Base-by-base conservation (phyloP, 2,888 invertebrate genomes). In the Podotricha telesiphe region DNA sequence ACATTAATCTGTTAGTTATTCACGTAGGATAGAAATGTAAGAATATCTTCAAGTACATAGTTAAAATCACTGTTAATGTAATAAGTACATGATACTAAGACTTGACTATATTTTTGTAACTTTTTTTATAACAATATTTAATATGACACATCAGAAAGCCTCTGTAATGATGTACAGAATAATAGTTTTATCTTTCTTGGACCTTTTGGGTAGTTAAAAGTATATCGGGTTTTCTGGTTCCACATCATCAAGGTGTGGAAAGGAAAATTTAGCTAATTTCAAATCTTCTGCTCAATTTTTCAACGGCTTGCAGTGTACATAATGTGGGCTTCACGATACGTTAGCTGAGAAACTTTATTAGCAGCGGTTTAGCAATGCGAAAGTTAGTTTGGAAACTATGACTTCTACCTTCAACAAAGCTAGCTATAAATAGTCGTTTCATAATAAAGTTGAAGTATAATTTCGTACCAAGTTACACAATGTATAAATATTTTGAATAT, bases 341-440 rank as follows among this genome's bases (percentile, higher is more conserved):
- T 63, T 67, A 71, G 50, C 69, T 63, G 55, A 50, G 58, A 55
- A 71, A 71, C 64, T 69, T 58, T 45, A 63, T 50, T 40, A 45
- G 56, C 58, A 59, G 64, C 50, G 59, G 69, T 69, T 71, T 69
- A 67, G 69, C 55, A 61, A 69, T 64, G 59, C 50, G 28, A 69
- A 71, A 71, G 69, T 71, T 70, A 65, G 68, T 70, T 71, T 63
- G 50, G 68, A 71, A 75, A 71, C 69, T 66, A 67, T 68, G 66
- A 68, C 51, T 68, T 61, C 68, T 50, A 22, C 63, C 34, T 70
- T 58, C 45, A 70, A 68, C 66, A 59, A 64, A n/a, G 67, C 62
- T 65, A 65, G 28, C 59, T 65, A 70, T 71, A 63, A 69, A 69
- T 69, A 67, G 48, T 37, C 48, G 69, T 71, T 69, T 63, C 67